Evolutionary conservation across 1,140 invertebrate genomes (phyloP), one percentile per base, ranked within the genome.

Genomic region (Lucilia cuprina): DNA sequence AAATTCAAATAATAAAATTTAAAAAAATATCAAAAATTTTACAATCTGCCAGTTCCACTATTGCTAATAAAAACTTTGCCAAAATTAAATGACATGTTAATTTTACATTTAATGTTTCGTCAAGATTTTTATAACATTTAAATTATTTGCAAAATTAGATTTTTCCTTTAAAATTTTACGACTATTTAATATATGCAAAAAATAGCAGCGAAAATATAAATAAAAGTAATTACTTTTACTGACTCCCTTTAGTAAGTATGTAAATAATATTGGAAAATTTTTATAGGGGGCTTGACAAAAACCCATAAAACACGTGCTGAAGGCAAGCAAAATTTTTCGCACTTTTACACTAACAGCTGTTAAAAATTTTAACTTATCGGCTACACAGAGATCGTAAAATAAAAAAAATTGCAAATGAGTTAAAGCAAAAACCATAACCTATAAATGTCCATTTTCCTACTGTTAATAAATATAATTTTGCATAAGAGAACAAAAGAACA

Each of bases 371-470:
- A 70, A 70, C 21, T 70, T 70, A 25, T 3, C 25, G 1, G 1
- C 25, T 2, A 41, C 19, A 70, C 5, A 21, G 65, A 75, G 25
- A 77, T 50, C 30, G 55, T 83, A 83, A 83, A 83, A 83, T 77
- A 50, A 83, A 83, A 83, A 83, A 34, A 47, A 25, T 49, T 70
- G 41, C 41, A 80, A 80, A 80, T 80, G 41, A 80, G 77, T 80
- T 80, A 50, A 80, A 25, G 41, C 77, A n/a, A 25, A 30, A 41
- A 75, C n/a, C n/a, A 82, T 82, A 80, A 55, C 77, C 49, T 49
- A 82, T 84, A 84, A 84, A 84, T 84, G 80, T 84, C 49, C 74
- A 82, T 83, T 74, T 84, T 77, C 41, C 70, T 8, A 74, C 47
- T 82, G 78, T 77, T 84, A 74, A 82, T 82, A 84, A 84, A 84